Conservation (phyloP, 2,888 invertebrate species). For the Holacanthella duospinosa region DNA sequence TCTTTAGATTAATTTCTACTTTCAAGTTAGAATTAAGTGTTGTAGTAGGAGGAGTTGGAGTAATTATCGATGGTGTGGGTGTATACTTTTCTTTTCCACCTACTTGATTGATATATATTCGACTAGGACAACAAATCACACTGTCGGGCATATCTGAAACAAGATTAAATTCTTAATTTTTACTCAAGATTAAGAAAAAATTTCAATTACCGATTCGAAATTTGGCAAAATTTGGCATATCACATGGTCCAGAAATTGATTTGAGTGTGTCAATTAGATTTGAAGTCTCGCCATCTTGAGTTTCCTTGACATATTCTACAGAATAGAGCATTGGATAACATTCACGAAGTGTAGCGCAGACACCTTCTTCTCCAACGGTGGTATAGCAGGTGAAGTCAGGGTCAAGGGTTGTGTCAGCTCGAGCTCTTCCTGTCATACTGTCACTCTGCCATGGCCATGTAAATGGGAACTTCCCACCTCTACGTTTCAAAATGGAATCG, state of each 20-base stretch:
- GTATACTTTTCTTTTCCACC: background rate
- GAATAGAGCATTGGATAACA: slow-evolving; percentile 30
- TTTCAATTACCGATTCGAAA: background rate
- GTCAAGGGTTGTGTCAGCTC: background rate
- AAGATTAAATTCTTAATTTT: background rate
- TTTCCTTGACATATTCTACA: background rate
- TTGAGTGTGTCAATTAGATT: slow-evolving; percentile 7
- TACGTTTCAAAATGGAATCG: background rate
- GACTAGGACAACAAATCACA: slow-evolving; percentile 6
- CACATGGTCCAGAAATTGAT: slow-evolving; percentile 3
- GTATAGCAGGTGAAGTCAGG: slow-evolving; percentile 18
- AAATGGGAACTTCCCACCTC: background rate
- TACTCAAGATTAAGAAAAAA: background rate
- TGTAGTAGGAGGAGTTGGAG: background rate
- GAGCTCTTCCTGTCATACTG: background rate
- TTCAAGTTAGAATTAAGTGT: background rate
- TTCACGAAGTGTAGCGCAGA: slow-evolving; percentile 21
- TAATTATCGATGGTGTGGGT: background rate
- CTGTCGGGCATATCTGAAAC: background rate
- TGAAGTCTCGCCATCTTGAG: background rate
- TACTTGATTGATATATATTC: background rate
- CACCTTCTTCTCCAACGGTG: slow-evolving; percentile 18
- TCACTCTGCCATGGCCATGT: slow-evolving; percentile 2
- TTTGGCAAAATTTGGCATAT: slow-evolving; percentile 1
- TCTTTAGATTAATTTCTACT: background rate